Conservation (phyloP, 1,140 invertebrate genomes). For the Leptinotarsa defecta region DNA sequence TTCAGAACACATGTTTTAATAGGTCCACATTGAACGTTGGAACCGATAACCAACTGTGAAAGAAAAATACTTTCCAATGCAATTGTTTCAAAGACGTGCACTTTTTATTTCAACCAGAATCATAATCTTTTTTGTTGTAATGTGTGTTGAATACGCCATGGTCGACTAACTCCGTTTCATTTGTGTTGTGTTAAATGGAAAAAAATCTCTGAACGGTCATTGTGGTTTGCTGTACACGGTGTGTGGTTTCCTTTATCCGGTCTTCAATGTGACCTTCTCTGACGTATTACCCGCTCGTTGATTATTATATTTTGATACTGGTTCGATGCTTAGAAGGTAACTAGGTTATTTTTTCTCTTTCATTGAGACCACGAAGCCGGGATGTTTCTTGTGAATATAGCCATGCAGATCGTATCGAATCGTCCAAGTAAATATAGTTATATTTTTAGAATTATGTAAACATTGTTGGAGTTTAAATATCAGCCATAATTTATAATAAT, state of each 20-base stretch:
- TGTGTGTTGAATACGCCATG: not conserved
- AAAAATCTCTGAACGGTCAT: not conserved
- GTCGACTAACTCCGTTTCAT: not conserved
- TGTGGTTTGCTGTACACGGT: not conserved
- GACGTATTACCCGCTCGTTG: slow-evolving; percentile 1
- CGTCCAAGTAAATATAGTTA: slow-evolving; percentile 3
- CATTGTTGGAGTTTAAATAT: slow-evolving; percentile 22
- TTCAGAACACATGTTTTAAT: too few species aligned
- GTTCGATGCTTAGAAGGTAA: slow-evolving; percentile 23
- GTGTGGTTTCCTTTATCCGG: slow-evolving; percentile 21
- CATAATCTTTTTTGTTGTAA: not conserved
- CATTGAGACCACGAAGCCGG: not conserved
- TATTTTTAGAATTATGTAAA: slow-evolving; percentile 27
- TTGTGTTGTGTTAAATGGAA: not conserved
- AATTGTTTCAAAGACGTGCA: too few species aligned
- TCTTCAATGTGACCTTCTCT: slow-evolving; percentile 27
- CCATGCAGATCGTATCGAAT: not conserved
- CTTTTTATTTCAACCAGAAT: slow-evolving; percentile 4
- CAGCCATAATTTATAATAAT: slow-evolving; percentile 22
- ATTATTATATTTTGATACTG: slow-evolving; percentile 29
- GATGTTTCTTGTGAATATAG: not conserved
- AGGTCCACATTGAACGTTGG: too few species aligned
- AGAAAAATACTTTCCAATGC: too few species aligned
- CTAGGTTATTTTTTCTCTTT: slow-evolving; percentile 24
- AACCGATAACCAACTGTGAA: too few species aligned